Percentiles rank a stretch among this genome's conserved stretches.
Evolutionary conservation across 2,888 invertebrate species (phyloP).

Genomic region (Clunio marinus): DNA sequence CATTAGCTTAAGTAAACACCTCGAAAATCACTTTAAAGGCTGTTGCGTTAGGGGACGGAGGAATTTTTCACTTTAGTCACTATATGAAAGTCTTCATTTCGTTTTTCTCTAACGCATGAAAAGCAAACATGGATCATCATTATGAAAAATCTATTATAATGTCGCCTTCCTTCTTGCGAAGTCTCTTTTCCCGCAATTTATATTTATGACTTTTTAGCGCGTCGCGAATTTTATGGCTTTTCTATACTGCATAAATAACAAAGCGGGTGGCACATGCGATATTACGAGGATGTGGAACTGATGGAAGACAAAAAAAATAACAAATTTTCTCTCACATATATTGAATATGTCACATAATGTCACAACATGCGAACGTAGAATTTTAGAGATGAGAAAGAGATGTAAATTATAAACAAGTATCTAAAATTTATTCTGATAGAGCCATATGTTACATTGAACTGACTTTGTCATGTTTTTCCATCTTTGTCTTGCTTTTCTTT

Average conservation of each 20-base stretch:
- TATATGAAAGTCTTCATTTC: neutral
- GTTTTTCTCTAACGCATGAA: neutral
- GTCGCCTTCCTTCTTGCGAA: neutral
- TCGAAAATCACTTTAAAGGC: conserved; percentile 34
- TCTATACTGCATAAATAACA: neutral
- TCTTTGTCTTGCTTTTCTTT: too few relatives aligned
- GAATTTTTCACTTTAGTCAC: too few relatives aligned
- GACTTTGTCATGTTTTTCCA: neutral
- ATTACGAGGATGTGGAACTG: neutral
- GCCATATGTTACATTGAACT: neutral
- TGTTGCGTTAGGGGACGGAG: neutral
- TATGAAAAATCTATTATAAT: conserved; percentile 27
- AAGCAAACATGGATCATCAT: conserved; percentile 14
- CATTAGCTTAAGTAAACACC: conserved; percentile 38
- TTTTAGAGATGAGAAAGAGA: neutral
- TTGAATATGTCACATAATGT: neutral
- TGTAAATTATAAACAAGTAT: conserved; percentile 31
- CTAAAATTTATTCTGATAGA: conserved; percentile 9
- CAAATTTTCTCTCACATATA: neutral
- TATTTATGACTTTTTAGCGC: conserved; percentile 37
- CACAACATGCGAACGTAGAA: neutral
- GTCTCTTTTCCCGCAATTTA: conserved; percentile 23
- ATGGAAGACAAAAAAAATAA: neutral
- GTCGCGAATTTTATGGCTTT: conserved; percentile 27
- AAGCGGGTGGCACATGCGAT: neutral